Base-by-base conservation (phyloP, 2,797 vertebrate species). In the Florisuga fusca region DNA sequence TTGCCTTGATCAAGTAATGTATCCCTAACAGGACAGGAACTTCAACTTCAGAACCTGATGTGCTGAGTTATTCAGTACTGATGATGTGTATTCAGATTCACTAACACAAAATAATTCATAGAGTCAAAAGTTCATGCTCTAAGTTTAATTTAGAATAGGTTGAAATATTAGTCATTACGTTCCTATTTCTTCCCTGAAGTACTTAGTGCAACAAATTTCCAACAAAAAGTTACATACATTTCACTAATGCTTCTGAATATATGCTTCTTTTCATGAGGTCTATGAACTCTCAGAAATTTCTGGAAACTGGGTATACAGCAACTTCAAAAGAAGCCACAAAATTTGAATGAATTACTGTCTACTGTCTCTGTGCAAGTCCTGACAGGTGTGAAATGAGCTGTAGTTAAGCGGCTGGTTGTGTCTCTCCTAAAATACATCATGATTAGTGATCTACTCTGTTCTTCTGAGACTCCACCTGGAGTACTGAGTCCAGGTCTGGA, bases 171-270 rank as follows among this genome's bases (percentile, higher is more conserved):
- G 68, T 78, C 1, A 1, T 57, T 90, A 45, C 27, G 45, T 89
- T 93, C 91, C 66, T 33, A 69, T 91, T 93, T 90, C 77, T 69
- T 75, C 62, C 88, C 58, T 72, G 45, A 91, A 54, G 18, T 76
- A 51, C n/a, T 48, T 59, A 84, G 50, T 58, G 43, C 21, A 77
- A 27, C 27, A 45, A 54, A 77, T 76, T 84, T 92, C 89, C 69
- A 87, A 62, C 11, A 87, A 85, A 77, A 55, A 50, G 3, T 53
- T 87, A 26, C 2, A 1, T 55, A 16, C 3, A 23, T 87, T 54
- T 85, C n/a, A 91, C 34, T 83, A 85, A 66, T 54, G 41, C 6
- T 62, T 87, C 53, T 79, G 45, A 92, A 54, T 50, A 77, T 43
- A 53, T 33, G 2, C 25, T 69, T 76, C 34, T 61, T 83, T 74